Conservation (phyloP, 2,113 vertebrate genomes). For the Paradoxurus hermaphroditus region DNA sequence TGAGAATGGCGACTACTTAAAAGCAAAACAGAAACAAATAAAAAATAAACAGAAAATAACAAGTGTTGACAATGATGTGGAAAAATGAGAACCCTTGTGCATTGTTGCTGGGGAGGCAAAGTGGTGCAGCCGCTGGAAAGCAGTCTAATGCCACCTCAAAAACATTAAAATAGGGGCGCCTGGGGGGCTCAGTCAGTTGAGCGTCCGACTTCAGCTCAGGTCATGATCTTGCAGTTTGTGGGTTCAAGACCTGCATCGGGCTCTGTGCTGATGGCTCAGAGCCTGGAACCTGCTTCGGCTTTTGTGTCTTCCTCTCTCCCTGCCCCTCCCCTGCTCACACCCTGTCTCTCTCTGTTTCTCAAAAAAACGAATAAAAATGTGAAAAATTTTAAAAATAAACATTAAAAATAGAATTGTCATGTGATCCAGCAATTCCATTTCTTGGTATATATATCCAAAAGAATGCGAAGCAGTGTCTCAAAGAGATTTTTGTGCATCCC, state of each 20-base stretch:
- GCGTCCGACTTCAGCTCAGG: no score
- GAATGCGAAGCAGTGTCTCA: not conserved
- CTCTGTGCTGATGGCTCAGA: no score
- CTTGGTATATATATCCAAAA: not conserved
- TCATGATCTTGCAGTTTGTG: no score
- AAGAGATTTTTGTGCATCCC: not conserved
- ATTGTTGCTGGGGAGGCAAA: not conserved
- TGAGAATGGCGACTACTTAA: not conserved
- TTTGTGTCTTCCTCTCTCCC: no score
- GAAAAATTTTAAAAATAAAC: not conserved
- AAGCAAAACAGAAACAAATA: not conserved
- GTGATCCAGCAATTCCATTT: not conserved
- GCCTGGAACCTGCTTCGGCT: no score
- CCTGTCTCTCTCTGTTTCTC: no score
- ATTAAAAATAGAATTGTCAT: not conserved
- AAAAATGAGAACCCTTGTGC: not conserved
- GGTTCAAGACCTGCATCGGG: no score
- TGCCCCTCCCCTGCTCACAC: no score
- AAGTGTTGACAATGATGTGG: not conserved
- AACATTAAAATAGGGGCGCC: not conserved
- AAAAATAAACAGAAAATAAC: not conserved
- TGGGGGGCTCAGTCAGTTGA: no score
- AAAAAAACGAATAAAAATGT: no score
- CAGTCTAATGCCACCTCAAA: not conserved
- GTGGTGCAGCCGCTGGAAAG: not conserved